phyloP scores from a whole-genome alignment of 2,797 vertebrate genomes.

The Pangasius macronema region DNA sequence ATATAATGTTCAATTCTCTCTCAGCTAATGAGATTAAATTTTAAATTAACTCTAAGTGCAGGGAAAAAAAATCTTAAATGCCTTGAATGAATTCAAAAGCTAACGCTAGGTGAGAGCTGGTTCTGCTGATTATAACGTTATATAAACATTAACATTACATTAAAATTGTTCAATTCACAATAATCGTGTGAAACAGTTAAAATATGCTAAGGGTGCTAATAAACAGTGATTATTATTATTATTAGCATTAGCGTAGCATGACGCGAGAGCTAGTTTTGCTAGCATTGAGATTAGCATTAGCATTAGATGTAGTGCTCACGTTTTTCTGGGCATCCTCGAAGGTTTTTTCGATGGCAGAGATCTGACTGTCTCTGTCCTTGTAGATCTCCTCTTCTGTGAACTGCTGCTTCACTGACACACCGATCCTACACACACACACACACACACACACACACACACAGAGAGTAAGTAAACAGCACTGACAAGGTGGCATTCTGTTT shows the following conservation, averaged over 20 bases:
- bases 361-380: constrained; percentile 95
- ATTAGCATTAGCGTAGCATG: background rate
- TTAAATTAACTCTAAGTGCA: no score
- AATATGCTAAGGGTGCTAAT: background rate
- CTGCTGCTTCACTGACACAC: constrained; percentile 96
- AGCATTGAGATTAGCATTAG: background rate
- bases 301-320: constrained; percentile 63
- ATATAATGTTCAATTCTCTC: no score
- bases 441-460: constrained; percentile 28
- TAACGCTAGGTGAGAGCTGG: background rate
- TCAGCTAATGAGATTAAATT: no score
- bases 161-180: no score
- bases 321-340: constrained; percentile 93
- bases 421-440: constrained; percentile 77
- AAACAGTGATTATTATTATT: background rate
- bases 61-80: background rate
- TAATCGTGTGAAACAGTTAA: background rate
- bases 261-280: background rate
- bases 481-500: background rate
- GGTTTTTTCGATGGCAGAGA: constrained; percentile 94
- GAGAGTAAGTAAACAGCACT: constrained; percentile 20
- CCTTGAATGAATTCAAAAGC: background rate
- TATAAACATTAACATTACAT: no score
- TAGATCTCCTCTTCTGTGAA: constrained; percentile 98
- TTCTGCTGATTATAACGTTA: background rate